Percentiles rank a stretch among this genome's conserved stretches.
Conservation (phyloP, 2,888 invertebrate species). For the Leptinotarsa rubiginosa region DNA sequence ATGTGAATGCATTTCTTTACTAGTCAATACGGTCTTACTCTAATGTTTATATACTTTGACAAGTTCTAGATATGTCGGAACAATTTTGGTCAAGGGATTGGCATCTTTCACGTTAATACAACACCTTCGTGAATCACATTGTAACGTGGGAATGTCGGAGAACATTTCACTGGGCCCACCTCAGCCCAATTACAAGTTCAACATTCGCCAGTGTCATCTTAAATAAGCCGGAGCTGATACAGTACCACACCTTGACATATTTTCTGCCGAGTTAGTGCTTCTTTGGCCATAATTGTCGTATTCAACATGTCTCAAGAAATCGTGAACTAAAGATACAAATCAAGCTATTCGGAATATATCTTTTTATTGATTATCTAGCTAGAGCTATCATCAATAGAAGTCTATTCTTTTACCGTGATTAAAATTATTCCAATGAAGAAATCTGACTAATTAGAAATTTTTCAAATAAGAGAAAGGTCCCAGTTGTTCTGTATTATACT, state of each 20-base stretch:
- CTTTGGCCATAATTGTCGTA: conserved; percentile 6
- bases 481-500: no score
- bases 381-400: no score
- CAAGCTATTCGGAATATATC: not conserved
- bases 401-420: no score
- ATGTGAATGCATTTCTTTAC: no score
- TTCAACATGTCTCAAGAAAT: conserved; percentile 3
- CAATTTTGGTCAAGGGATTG: not conserved
- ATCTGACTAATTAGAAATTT: no score
- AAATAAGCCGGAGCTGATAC: conserved; percentile 58
- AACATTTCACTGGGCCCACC: conserved; percentile 60
- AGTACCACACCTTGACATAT: conserved; percentile 31
- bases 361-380: not conserved
- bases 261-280: conserved; percentile 11
- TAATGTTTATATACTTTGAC: no score
- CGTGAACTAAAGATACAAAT: conserved; percentile 7
- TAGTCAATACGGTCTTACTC: no score
- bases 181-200: conserved; percentile 60
- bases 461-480: no score
- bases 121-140: conserved; percentile 32
- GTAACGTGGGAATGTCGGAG: conserved; percentile 47
- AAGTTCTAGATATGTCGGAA: no score
- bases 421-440: no score
- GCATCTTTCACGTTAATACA: not conserved
- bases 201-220: conserved; percentile 59